Base-by-base conservation (phyloP, 1,140 invertebrate genomes). In the Temnothorax longispinosus region DNA sequence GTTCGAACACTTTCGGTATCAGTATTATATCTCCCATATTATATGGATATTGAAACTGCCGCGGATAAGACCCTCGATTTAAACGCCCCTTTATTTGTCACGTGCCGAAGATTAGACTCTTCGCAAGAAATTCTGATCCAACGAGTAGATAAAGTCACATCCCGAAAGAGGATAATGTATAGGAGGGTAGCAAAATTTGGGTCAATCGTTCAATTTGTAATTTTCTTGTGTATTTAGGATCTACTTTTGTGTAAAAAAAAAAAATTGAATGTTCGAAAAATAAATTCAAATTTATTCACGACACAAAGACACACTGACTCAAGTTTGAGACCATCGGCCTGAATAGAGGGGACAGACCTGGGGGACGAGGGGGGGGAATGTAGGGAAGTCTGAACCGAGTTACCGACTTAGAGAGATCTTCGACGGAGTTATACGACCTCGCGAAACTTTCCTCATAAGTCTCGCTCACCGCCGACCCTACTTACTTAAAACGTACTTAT, bases 391-490 rank as follows among this genome's bases (percentile, higher is more conserved):
- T 69, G 74, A 78, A 38, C 58, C 74, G 74, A 85, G 74, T 85
- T 85, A 85, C 58, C 74, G 60, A 77, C 72, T 85, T 85, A 41
- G 60, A 67, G 74, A 62, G 75, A 78, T 78, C 47, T 65, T 78
- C 60, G 44, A 15, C 44, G 44, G 56, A 84, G 54, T 84, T 84
- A 77, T 78, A 65, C 74, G 82, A 78, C n/a, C 74, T 50, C 18
- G 60, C 82, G 72, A 78, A 85, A 85, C 82, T 85, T 85, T 85
- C 27, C 74, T 78, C 82, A 85, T 85, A 85, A 85, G 60, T 85
- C 82, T 78, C 75, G 75, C 75, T 67, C 74, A 38, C 54, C 44
- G 56, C 69, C 69, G 69, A 60, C 80, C 54, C 32, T 58, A 75
- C 69, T 84, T 75, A 84, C 80, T 84, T 84, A 84, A 84, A 84